Evolutionary conservation across 2,797 vertebrate species (phyloP).

Genomic region (Brachyrhaphis roseni): DNA sequence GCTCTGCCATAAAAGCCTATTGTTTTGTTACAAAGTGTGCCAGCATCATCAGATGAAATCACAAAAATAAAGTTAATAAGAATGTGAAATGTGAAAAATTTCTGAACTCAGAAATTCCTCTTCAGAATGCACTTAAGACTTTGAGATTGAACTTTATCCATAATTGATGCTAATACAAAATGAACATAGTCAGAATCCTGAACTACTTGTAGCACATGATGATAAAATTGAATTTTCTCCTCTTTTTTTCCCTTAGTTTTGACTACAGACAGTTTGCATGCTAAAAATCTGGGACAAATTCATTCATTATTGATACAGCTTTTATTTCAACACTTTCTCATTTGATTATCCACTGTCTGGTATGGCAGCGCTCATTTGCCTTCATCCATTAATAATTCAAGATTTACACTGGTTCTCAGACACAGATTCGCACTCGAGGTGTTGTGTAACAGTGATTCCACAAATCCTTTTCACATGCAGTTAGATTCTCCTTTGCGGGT

Average conservation of each 20-base stretch:
- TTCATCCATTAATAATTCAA: constrained; percentile 72
- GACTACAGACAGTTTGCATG: constrained; percentile 34
- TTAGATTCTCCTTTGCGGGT: background rate
- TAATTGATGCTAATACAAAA: constrained; percentile 38
- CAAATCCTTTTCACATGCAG: constrained; percentile 38
- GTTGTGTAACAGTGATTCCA: constrained; percentile 46
- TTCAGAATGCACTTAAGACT: background rate
- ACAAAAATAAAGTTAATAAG: constrained; percentile 7
- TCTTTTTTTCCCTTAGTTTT: constrained; percentile 47
- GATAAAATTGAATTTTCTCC: constrained; percentile 49
- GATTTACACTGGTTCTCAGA: constrained; percentile 55
- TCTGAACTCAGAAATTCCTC: background rate
- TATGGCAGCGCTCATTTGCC: constrained; percentile 65
- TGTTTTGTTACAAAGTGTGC: background rate
- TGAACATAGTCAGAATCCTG: constrained; percentile 30
- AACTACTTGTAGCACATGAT: constrained; percentile 34
- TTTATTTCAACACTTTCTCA: constrained; percentile 75
- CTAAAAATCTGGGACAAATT: constrained; percentile 71
- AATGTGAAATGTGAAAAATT: background rate
- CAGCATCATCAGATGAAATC: background rate
- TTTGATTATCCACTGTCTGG: constrained; percentile 74
- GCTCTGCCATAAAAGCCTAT: background rate
- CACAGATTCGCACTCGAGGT: constrained; percentile 48
- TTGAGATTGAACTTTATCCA: constrained; percentile 26
- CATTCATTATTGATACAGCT: constrained; percentile 77